Evolutionary conservation across 2,888 invertebrate genomes (phyloP).

Genomic region (Netelia inedita): DNA sequence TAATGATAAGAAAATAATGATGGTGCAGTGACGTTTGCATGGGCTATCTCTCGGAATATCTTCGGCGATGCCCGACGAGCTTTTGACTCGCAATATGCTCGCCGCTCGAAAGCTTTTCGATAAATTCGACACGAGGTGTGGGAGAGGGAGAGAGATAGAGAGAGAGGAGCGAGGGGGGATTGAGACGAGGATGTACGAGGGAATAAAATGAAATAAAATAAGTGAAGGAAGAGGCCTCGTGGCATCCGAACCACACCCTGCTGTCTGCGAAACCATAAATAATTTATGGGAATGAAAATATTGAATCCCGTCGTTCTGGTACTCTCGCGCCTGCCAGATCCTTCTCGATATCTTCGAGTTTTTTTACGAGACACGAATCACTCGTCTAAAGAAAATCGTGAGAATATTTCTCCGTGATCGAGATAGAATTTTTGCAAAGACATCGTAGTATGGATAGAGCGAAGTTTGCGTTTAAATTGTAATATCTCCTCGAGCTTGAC

Average conservation of each 20-base stretch:
- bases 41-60: constrained; percentile 8
- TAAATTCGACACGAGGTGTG: background rate
- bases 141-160: background rate
- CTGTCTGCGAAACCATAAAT: constrained; percentile 33
- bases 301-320: constrained; percentile 35
- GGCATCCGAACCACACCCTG: constrained; percentile 2
- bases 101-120: background rate
- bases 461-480: constrained; percentile 77
- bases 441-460: constrained; percentile 52
- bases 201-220: constrained; percentile 36
- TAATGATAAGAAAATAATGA: constrained; percentile 14
- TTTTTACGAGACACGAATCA: background rate
- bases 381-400: background rate
- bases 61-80: constrained; percentile 7
- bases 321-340: background rate
- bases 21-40: background rate
- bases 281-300: constrained; percentile 53
- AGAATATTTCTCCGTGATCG: background rate
- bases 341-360: constrained; percentile 30
- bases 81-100: background rate
- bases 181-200: background rate
- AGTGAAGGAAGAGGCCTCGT: background rate
- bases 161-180: background rate
- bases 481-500: constrained; percentile 79
- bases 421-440: background rate